A percentile compares a stretch with the other conserved stretches of the same genome.
Conservation (phyloP, 2,888 invertebrate species). For the Xylocampa areola region DNA sequence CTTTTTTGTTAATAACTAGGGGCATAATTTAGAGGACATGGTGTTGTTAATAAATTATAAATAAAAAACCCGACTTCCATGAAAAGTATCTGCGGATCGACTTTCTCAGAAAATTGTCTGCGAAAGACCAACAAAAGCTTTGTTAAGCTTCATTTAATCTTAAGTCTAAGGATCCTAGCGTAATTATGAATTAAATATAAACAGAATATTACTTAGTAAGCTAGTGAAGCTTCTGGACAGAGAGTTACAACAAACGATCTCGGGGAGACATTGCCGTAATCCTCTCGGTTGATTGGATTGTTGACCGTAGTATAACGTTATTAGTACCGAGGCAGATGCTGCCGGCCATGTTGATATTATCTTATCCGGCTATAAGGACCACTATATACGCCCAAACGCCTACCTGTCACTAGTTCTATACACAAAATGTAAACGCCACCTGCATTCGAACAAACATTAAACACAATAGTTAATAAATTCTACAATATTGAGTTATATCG, state of each 20-base stretch:
- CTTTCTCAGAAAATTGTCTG: not conserved
- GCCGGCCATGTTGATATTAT: conserved; percentile 27
- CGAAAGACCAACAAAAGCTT: not conserved
- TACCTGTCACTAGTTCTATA: conserved; percentile 1
- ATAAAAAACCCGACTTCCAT: not conserved
- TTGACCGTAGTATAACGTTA: conserved; percentile 45
- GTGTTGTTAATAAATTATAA: not conserved
- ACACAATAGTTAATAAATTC: conserved; percentile 37
- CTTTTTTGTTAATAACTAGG: conserved; percentile 14
- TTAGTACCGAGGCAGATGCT: conserved; percentile 35
- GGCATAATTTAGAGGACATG: conserved; percentile 4
- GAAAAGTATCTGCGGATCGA: not conserved
- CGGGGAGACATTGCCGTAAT: conserved; percentile 39
- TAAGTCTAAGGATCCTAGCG: not conserved
- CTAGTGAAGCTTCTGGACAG: not conserved
- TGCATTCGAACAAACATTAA: conserved; percentile 4
- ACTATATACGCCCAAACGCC: conserved; percentile 27
- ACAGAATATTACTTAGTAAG: conserved; percentile 13
- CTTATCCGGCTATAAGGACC: conserved; percentile 18
- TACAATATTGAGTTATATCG: conserved; percentile 28
- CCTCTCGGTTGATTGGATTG: conserved; percentile 42
- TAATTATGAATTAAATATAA: conserved; percentile 5
- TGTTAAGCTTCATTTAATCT: not conserved
- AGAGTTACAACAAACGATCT: conserved; percentile 24
- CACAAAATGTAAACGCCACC: conserved; percentile 13